Base-by-base conservation (phyloP, 2,888 invertebrate species). In the Drosophila percnosoma region DNA sequence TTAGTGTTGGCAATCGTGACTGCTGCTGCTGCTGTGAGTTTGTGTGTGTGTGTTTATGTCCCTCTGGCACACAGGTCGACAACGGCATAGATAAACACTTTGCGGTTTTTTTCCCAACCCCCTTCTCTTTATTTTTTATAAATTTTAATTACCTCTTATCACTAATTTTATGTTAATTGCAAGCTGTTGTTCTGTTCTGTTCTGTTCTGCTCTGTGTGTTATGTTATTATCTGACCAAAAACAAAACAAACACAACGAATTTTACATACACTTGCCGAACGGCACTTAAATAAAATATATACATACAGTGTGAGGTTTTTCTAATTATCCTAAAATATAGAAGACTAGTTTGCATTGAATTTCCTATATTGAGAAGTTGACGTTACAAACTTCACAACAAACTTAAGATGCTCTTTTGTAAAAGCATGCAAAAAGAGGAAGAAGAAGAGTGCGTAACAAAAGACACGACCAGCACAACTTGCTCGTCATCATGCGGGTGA, bases 81-180 rank as follows among this genome's bases (percentile, higher is more conserved):
- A 58, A 58, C 57, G 45, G 40, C 73, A 73, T 80, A 80, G 80
- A 84, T 76, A 83, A 89, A 78, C 73, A 71, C 74, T 70, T 78
- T 68, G 51, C 73, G 66, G 76, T 82, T 69, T 69, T 63, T 60
- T 49, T 8, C 10, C 4, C 2, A 21, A 8, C 45, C 29, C 27
- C 51, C 49, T 31, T 54, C 31, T 18, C 5, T 61, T 31, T 54
- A 36, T 54, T 38, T 69, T 65, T 79, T 80, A 69, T 80, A 79
- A 73, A 78, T 82, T 87, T 84, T 88, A 87, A 85, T 89, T 80
- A 83, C 70, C 70, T 21, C 80, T 90, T 91, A 90, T 90, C 91
- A 89, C 82, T 83, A 87, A 87, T 90, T 90, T 87, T 90, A 91
- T 91, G 91, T 82, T 90, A 90, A 90, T 90, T 90, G 87, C 78